Base-by-base conservation (phyloP, 92 coral and sea anemone species). In the Porites cylindrica region DNA sequence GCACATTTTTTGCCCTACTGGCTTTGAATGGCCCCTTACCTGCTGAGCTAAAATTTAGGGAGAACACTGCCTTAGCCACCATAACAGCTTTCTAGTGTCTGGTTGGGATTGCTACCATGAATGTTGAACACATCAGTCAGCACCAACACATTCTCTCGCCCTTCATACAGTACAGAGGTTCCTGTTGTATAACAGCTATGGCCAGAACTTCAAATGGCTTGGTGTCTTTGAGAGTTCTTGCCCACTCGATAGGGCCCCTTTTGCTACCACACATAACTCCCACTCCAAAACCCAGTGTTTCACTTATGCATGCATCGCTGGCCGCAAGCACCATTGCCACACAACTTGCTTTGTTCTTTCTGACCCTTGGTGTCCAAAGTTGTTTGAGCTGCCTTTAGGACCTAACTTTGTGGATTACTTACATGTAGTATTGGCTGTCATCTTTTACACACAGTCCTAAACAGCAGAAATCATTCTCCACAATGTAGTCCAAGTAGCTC, bases 291-390 rank as follows among this genome's bases (percentile, higher is more conserved):
- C 59, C 82, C 90, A 89, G 51, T 24, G 80, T 58, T 89, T 82
- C 32, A 91, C 88, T 67, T 92, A 93, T n/a, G 69, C 82, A 43
- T 81, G 73, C 80, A 89, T 53, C 10, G 89, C 93, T 38, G 86
- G 91, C 92, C 95, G 86, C 92, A 86, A 89, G 26, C 92, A 92
- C 51, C 82, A 59, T 75, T 65, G 50, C 12, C 92, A 64, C 51
- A 92, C 62, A 8, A 89, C 78, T 51, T 77, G 83, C 50, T 85
- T 88, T 4, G 93, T 92, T 66, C 91, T 51, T 8, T 92, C 95
- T 66, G 70, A 79, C 2, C 95, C 93, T 67, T 89, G 93, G 62
- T 86, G 95, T 8, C 93, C 85, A 86, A 85, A 86, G 73, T 91
- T 53, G 16, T 82, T 77, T 89, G 88, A 16, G 85, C 84, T 9